Percentiles rank a stretch among this genome's conserved stretches.
phyloP scores from a whole-genome alignment of 2,888 invertebrate species.

The Scelioninae gen. 2 region DNA sequence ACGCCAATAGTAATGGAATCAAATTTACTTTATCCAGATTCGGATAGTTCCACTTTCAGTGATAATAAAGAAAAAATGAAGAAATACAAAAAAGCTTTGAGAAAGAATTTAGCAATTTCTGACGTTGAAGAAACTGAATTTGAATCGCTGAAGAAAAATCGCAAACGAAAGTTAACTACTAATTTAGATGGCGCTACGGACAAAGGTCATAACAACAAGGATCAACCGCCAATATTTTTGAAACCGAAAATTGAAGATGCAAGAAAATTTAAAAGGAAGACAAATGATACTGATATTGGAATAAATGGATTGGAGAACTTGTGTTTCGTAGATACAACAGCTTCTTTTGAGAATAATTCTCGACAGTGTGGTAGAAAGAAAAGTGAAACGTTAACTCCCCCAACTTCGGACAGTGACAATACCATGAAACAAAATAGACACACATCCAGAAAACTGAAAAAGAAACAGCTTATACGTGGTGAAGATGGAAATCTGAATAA shows the following conservation, averaged over 20 bases:
- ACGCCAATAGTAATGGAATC: background rate
- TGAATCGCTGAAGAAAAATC: conserved; percentile 5
- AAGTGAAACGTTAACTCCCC: too few species aligned
- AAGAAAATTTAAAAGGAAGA: background rate
- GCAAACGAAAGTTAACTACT: conserved; percentile 11
- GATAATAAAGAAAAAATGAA: conserved; percentile 4
- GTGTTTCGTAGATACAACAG: background rate
- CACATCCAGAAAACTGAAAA: too few species aligned
- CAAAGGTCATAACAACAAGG: background rate
- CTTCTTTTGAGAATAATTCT: background rate
- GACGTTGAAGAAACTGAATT: background rate
- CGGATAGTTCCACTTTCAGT: conserved; percentile 22
- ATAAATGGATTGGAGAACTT: background rate
- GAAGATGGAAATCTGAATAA: too few species aligned
- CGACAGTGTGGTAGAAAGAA: too few species aligned
- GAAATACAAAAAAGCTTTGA: conserved; percentile 19
- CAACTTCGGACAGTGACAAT: too few species aligned
- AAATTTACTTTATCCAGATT: conserved; percentile 8
- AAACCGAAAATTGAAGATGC: conserved; percentile 8
- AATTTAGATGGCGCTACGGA: too few species aligned
- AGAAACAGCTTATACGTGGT: too few species aligned
- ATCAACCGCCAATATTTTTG: background rate
- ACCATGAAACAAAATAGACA: too few species aligned
- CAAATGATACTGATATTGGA: too few species aligned
- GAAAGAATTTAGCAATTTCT: conserved; percentile 7